These are phyloP conservation scores for Cuniculus paca DNA, from an alignment of 2,797 vertebrate species.

Conservation along the genomic window DNA sequence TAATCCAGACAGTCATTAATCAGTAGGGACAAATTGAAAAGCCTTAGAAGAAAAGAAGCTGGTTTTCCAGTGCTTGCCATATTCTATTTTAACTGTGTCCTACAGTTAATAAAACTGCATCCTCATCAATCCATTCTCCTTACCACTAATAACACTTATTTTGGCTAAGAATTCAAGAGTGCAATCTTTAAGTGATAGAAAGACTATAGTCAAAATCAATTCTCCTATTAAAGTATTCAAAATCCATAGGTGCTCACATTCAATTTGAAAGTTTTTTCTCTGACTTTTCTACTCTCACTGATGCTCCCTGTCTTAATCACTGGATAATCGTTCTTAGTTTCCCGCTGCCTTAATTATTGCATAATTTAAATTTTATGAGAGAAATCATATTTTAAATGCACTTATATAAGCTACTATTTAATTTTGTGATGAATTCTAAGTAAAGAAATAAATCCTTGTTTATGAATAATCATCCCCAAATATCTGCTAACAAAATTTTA, in stretches of 20 bases:
- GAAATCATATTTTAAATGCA: constrained; percentile 47
- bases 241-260: constrained; percentile 19
- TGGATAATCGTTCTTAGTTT: constrained; percentile 60
- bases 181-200: constrained; percentile 31
- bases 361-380: constrained; percentile 54
- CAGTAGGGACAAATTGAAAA: constrained; percentile 62
- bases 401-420: constrained; percentile 46
- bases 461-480: constrained; percentile 41
- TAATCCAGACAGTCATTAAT: constrained; percentile 47
- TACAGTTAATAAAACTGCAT: constrained; percentile 54
- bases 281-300: background rate
- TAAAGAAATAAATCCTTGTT: constrained; percentile 63
- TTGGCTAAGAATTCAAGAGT: constrained; percentile 49
- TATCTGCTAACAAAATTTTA: constrained; percentile 37
- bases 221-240: background rate
- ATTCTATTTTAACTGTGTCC: constrained; percentile 33
- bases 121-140: constrained; percentile 35
- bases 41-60: constrained; percentile 53
- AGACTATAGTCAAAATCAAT: constrained; percentile 29
- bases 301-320: constrained; percentile 39
- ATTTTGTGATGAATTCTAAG: constrained; percentile 25
- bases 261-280: constrained; percentile 47
- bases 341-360: background rate
- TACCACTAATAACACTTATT: constrained; percentile 26
- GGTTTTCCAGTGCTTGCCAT: constrained; percentile 43